Conservation (phyloP, 2,888 invertebrate genomes). For the Drosophila setosimentum region DNA sequence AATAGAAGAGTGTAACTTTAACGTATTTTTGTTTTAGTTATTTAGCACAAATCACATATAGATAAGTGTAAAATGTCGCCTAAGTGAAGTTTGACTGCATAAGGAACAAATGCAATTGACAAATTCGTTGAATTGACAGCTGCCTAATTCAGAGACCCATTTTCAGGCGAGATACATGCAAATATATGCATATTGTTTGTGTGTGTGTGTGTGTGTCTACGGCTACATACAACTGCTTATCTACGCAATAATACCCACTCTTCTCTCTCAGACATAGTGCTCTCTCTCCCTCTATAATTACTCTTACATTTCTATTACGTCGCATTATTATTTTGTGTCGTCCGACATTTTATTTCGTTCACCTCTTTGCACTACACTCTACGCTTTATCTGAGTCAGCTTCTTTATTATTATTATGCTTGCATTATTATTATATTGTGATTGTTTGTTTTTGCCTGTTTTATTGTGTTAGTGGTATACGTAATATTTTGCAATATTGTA, state of each 20-base stretch:
- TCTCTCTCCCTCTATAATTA: not conserved
- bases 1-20: not conserved
- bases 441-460: constrained; percentile 27
- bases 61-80: not conserved
- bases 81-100: not conserved
- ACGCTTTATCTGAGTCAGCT: not conserved
- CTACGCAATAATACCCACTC: constrained; percentile 24
- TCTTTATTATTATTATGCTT: constrained; percentile 11
- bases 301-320: constrained; percentile 51
- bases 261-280: not conserved
- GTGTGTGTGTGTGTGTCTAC: not conserved
- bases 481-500: constrained; percentile 59
- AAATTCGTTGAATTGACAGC: constrained; percentile 37
- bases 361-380: not conserved
- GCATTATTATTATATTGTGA: constrained; percentile 4
- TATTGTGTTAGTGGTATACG: constrained; percentile 71
- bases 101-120: constrained; percentile 1
- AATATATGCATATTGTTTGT: not conserved
- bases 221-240: constrained; percentile 9
- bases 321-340: constrained; percentile 45
- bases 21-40: not conserved
- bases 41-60: not conserved
- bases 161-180: not conserved
- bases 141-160: constrained; percentile 31
- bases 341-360: constrained; percentile 39